These are phyloP conservation scores for Oncorhynchus clarkii DNA, from an alignment of 2,113 vertebrate genomes.

Conservation along the genomic window DNA sequence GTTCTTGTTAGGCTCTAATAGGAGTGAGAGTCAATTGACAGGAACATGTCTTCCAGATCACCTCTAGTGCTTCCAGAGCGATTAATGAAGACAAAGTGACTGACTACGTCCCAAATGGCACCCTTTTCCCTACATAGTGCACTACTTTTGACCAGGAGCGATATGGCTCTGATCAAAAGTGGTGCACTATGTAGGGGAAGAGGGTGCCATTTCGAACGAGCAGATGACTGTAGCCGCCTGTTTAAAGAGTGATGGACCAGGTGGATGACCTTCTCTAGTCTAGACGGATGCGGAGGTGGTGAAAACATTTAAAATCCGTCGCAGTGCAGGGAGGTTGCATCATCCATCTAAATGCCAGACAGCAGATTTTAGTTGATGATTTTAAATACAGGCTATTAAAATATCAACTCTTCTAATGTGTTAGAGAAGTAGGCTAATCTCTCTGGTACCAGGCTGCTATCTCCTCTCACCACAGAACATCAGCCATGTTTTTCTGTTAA, in stretches of 20 bases:
- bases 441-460: too few species aligned
- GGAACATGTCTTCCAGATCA: constrained; percentile 34
- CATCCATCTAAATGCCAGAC: constrained; percentile 16
- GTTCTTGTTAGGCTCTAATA: not conserved
- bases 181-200: too few species aligned
- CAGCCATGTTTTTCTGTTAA: too few species aligned
- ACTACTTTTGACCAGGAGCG: too few species aligned
- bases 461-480: too few species aligned
- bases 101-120: too few species aligned
- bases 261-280: constrained; percentile 49
- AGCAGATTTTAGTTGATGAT: not conserved
- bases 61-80: constrained; percentile 26
- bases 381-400: constrained; percentile 1
- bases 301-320: constrained; percentile 18
- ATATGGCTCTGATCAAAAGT: too few species aligned
- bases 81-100: constrained; percentile 46
- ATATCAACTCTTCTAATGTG: not conserved
- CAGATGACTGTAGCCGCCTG: constrained; percentile 21
- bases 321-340: not conserved
- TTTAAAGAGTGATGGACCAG: constrained; percentile 47
- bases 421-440: too few species aligned
- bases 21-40: not conserved
- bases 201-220: too few species aligned
- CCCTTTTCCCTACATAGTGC: not conserved
- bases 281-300: constrained; percentile 47